Base-by-base conservation (phyloP, 2,888 invertebrate species). In the Eristalinus sepulchralis region DNA sequence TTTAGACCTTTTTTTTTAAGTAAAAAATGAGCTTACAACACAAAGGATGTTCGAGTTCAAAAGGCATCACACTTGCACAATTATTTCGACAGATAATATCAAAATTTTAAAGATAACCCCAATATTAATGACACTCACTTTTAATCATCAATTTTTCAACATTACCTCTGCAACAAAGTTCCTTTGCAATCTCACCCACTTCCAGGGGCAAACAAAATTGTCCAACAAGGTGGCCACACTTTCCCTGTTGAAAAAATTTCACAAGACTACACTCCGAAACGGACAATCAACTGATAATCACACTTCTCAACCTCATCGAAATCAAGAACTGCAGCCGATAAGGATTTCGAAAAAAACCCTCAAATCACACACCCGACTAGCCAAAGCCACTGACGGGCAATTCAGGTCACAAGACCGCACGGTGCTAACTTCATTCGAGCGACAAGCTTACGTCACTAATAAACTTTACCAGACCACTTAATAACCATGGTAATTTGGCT, bases 401-500 rank as follows among this genome's bases (percentile, higher is more conserved):
- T 57, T 27, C 31, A 20, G 57, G 59, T 75, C 75, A 75, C 66
- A 59, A 68, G 75, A 59, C 17, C 17, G 17, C 6, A 1, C 47
- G 17, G 47, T 47, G 47, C 47, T 47, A 47, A 47, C 47, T 47
- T 47, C 47, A 47, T 47, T 17, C 47, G 47, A 17, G 17, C 17
- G 47, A 47, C 8, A 17, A 5, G 47, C n/a, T 68, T 68, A 57
- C 57, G 3, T 13, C 9, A 20, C 64, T 66, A 39, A 75, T 75
- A 66, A 66, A 75, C 9, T 75, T 75, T 66, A 75, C 8, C 10
- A 59, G 27, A n/a, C 39, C 13, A 13, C 66, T 13, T 36, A 66
- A 75, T 75, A 66, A 66, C 59, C 57, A 75, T 20, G 66, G 64
- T 66, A 75, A 75, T 66, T 66, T 17, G 6, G 27, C 57, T 66